A percentile compares a stretch with the other conserved stretches of the same genome.
phyloP scores from a whole-genome alignment of 2,113 vertebrate species.

The human region GRCh38 chr4:109257501-109258000 shows the following conservation, averaged over 20 bases:
- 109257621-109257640: neutral
- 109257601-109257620: neutral
- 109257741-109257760: neutral
- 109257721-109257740: neutral
- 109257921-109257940: neutral
- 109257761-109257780: neutral
- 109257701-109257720: neutral
- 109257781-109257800: neutral
- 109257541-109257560: neutral
- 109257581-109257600: neutral
- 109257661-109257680: neutral
- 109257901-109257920: slow-evolving; percentile 5
- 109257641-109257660: slow-evolving; percentile 9
- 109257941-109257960: neutral
- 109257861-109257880: neutral
- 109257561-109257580: neutral
- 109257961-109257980: neutral
- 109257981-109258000: neutral
- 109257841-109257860: neutral
- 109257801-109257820: neutral
- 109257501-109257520: slow-evolving; percentile 32
- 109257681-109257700: neutral
- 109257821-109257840: neutral
- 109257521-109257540: neutral
- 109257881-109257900: neutral